Evolutionary conservation across 2,113 vertebrate genomes (phyloP), one percentile per base, ranked within the genome.

Genomic region (Notiomystis cincta): DNA sequence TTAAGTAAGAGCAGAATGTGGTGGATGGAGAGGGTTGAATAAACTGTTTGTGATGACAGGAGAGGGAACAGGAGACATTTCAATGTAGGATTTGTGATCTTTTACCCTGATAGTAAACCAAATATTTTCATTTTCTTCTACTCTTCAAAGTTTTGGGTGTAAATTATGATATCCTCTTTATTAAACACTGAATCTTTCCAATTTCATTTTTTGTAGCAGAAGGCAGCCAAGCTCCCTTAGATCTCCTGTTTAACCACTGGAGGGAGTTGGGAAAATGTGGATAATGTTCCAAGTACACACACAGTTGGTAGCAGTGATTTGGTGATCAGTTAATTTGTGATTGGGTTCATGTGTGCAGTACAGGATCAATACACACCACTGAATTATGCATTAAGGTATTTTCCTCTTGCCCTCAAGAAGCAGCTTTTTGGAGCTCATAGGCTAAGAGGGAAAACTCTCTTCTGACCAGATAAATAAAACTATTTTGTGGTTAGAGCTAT

Each of bases 171-270:
- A 24, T 7, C 13, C 6, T 64, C 35, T 67, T 67, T 22, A 23
- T 65, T 57, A 87, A 53, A 38, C 24, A 23, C 11, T 1, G 37
- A 71, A 24, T 57, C 12, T 62, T 80, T 77, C 37, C 51, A 35
- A 1, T 51, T 30, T 64, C 33, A 20, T 58, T 73, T 86, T 70
- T 47, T 11, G 4, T 48, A 84, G 65, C 65, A 79, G 72, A 54
- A 88, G 22, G 44, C 53, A 76, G 79, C 40, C 25, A n/a, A 30
- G 71, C 84, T 94, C 44, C 56, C 16, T 81, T 79, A 23, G 58
- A 45, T 94, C 48, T 87, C 65, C 62, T 57, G 25, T 89, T 89
- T 91, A 95, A 82, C 94, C 95, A 94, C 91, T 93, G 93, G 94
- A 97, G 96, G 95, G 95, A 94, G 93, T 94, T 89, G 53, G 50